These are phyloP conservation scores for Agriotes lineatus DNA, from an alignment of 2,888 invertebrate species.

Conservation along the genomic window DNA sequence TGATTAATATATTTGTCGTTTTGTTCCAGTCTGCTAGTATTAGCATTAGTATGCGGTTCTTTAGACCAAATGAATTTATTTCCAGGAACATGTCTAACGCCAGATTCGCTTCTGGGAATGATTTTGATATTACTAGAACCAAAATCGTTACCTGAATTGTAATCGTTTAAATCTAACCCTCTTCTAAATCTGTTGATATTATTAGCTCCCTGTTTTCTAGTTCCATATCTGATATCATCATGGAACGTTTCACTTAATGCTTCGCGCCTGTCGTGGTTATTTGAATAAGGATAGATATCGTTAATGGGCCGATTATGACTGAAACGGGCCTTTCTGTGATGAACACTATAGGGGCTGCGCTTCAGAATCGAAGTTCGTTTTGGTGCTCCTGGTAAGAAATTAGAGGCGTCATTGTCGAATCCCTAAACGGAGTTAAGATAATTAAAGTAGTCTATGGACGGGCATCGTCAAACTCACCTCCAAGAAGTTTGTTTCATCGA, in stretches of 20 bases:
- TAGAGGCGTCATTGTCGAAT: not conserved
- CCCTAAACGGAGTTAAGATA: not conserved
- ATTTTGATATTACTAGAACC: conserved; percentile 41
- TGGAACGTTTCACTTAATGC: too few species aligned
- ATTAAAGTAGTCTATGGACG: too few species aligned
- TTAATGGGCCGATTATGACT: conserved; percentile 8
- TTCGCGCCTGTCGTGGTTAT: conserved; percentile 9
- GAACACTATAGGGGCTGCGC: not conserved
- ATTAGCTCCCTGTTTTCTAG: not conserved
- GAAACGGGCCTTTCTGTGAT: not conserved
- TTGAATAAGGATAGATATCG: conserved; percentile 27
- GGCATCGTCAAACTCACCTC: too few species aligned
- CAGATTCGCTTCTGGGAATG: conserved; percentile 40
- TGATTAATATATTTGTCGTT: too few species aligned
- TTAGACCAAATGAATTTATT: conserved; percentile 34
- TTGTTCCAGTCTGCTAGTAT: too few species aligned
- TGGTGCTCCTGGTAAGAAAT: too few species aligned
- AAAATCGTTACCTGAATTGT: conserved; percentile 35
- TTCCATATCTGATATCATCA: too few species aligned
- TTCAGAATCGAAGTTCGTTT: too few species aligned
- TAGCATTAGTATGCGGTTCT: not conserved
- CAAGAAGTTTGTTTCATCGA: too few species aligned
- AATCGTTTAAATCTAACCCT: conserved; percentile 34
- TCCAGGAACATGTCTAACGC: conserved; percentile 44
- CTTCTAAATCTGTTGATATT: conserved; percentile 5